Base-by-base conservation (phyloP, 2,113 vertebrate genomes). In the Lepus timidus region DNA sequence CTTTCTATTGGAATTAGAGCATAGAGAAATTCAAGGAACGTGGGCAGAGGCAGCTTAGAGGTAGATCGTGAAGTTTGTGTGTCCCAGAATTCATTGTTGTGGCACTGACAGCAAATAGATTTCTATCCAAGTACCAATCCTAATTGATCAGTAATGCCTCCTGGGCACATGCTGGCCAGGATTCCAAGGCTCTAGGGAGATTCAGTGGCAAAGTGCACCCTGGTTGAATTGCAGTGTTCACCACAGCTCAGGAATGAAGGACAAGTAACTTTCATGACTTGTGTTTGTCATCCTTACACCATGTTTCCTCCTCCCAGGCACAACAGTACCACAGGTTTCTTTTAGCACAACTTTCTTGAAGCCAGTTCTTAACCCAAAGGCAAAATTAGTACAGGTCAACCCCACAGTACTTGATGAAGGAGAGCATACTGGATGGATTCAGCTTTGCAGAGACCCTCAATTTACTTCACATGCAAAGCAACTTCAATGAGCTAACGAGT, bases 1-100 rank as follows among this genome's bases (percentile, higher is more conserved):
- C 31, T 97, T 94, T 52, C 20, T 90, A 67, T 88, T 22, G 22
- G 95, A 97, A 84, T 94, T 96, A 96, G 84, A 97, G 52, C 64
- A 95, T 1, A 83, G 12, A 85, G 23, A 92, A 92, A 65, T 19
- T 92, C 2, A 49, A 73, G 51, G 25, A 31, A 68, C 3, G 58
- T 8, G 2, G 39, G 71, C 20, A 90, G 75, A 75, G 27, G 33
- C 33, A 75, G 22, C 76, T 79, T 39, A 90, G 52, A 73, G 39
- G 75, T 33, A 93, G 76, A 70, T 1, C 51, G 6, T 74, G 39
- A 91, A 82, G 39, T 67, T 23, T 76, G 6, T 71, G 68, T 71
- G 39, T 68, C 39, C 17, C 36, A 51, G 73, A 16, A 84, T 29
- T 64, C 20, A 58, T 52, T 88, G 39, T 58, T 64, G 6, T 17